These are phyloP conservation scores for Pluvialis apricaria DNA, from an alignment of 2,113 vertebrate species.

Conservation along the genomic window DNA sequence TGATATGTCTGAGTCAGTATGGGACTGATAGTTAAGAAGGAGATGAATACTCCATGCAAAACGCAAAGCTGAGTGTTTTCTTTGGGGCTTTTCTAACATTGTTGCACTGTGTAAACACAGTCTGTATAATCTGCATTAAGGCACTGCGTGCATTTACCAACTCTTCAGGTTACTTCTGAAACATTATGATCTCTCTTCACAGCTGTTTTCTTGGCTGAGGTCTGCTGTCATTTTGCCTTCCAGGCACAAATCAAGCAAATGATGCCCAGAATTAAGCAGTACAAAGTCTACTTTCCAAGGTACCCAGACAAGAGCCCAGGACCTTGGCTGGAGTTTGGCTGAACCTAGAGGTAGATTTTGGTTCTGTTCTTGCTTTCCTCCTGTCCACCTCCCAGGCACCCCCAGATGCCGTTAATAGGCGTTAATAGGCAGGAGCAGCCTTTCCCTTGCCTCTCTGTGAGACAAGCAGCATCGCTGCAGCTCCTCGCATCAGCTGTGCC, in stretches of 20 bases:
- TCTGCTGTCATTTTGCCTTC: neutral
- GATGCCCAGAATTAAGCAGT: neutral
- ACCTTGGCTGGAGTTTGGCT: neutral
- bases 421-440: neutral
- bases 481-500: neutral
- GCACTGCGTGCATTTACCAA: neutral
- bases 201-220: neutral
- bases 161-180: neutral
- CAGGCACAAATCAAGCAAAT: neutral
- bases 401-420: neutral
- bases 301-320: neutral
- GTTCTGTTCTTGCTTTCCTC: neutral
- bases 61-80: conserved; percentile 2
- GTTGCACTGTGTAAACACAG: neutral
- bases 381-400: neutral
- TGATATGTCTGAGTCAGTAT: neutral
- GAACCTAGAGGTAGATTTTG: neutral
- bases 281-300: neutral
- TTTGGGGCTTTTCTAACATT: neutral
- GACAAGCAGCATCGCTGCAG: neutral
- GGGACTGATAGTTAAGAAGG: neutral
- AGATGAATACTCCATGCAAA: neutral
- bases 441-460: no score
- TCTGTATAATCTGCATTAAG: neutral
- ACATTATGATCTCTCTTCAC: neutral